phyloP scores from a whole-genome alignment of 2,888 invertebrate genomes.

The Pseudococcus viburni region DNA sequence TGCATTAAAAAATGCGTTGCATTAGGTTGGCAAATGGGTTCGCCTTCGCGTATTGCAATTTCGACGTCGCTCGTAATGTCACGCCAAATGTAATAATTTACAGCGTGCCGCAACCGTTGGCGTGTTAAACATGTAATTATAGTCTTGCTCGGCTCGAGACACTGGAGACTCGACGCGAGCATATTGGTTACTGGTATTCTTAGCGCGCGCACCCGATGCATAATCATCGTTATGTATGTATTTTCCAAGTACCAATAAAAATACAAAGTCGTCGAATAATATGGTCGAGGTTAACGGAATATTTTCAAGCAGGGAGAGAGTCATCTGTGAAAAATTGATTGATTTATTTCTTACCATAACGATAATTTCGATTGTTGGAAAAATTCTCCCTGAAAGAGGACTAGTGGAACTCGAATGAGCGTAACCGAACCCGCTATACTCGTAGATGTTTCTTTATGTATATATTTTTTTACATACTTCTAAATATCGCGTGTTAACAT shows the following conservation, averaged over 20 bases:
- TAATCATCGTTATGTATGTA: neutral
- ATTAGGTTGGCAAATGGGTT: neutral
- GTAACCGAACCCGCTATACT: neutral
- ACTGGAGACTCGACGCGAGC: neutral
- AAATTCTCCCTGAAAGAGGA: neutral
- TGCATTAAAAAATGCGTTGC: conserved; percentile 44
- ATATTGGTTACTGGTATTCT: conserved; percentile 38
- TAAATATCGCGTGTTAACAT: conserved; percentile 36
- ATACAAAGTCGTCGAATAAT: neutral
- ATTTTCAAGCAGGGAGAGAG: neutral
- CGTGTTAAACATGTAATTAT: conserved; percentile 29
- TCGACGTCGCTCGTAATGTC: conserved; percentile 26
- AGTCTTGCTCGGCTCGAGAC: neutral
- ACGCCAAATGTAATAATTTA: conserved; percentile 40
- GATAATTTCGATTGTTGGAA: too few relatives aligned
- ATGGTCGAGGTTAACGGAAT: neutral
- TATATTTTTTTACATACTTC: neutral
- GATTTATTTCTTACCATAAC: neutral
- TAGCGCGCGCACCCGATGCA: neutral
- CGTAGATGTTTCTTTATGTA: neutral
- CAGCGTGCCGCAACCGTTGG: conserved; percentile 26
- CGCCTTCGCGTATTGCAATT: neutral
- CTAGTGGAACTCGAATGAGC: neutral
- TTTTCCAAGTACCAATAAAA: conserved; percentile 24
- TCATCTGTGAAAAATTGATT: neutral